These are phyloP conservation scores for Phrynosoma platyrhinos DNA, from an alignment of 2,113 vertebrate genomes.

Conservation along the genomic window DNA sequence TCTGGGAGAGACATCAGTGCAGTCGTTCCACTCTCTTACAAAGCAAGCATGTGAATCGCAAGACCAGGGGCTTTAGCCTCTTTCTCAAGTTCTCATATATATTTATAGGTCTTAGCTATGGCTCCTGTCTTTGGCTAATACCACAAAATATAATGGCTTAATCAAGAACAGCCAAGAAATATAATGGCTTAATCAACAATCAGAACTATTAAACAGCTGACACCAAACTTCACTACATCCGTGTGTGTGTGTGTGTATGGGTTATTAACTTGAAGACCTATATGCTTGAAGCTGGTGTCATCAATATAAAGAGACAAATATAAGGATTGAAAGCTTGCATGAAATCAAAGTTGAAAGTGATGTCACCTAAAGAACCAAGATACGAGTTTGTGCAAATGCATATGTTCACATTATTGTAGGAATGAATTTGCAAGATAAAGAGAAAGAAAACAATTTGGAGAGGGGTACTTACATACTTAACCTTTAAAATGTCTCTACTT, in stretches of 20 bases:
- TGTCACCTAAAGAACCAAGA: slow-evolving; percentile 17
- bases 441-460: background rate
- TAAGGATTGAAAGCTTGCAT: slow-evolving; percentile 39
- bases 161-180: too few relatives aligned
- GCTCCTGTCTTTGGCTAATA: slow-evolving; percentile 31
- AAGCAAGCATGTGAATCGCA: slow-evolving; percentile 48
- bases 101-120: slow-evolving; percentile 12
- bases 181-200: slow-evolving; percentile 30
- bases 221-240: background rate
- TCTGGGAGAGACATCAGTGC: slow-evolving; percentile 12
- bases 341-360: slow-evolving; percentile 25
- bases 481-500: slow-evolving; percentile 37
- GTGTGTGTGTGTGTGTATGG: slow-evolving; percentile 4
- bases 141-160: background rate
- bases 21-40: slow-evolving; percentile 20
- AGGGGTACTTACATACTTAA: slow-evolving; percentile 32
- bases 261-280: slow-evolving; percentile 32
- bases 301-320: slow-evolving; percentile 41
- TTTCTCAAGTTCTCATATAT: background rate
- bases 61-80: background rate
- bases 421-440: background rate
- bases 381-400: background rate
- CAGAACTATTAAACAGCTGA: slow-evolving; percentile 44
- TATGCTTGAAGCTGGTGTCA: background rate
- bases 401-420: slow-evolving; percentile 13